Evolutionary conservation across 2,888 invertebrate genomes (phyloP).

Genomic region (Holacanthella duospinosa): DNA sequence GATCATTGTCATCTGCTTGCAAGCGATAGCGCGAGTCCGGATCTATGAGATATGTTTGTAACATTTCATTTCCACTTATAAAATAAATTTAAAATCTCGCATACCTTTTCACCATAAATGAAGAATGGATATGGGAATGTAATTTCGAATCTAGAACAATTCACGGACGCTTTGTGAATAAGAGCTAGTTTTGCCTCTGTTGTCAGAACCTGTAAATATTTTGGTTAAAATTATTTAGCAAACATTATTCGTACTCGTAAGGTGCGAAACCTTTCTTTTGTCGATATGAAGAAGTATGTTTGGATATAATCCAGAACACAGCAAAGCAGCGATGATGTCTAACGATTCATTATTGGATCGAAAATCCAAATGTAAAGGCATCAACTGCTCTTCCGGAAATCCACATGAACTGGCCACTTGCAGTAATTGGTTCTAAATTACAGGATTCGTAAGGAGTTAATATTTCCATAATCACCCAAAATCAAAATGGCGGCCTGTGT

Average conservation of each 20-base stretch:
- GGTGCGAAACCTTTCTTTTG: conserved; percentile 82
- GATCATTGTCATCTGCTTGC: conserved; percentile 94
- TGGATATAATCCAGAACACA: conserved; percentile 88
- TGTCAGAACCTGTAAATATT: conserved; percentile 62
- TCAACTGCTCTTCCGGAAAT: conserved; percentile 79
- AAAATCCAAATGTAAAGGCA: conserved; percentile 61
- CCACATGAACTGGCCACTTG: conserved; percentile 62
- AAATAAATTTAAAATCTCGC: conserved; percentile 11
- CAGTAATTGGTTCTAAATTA: conserved; percentile 52
- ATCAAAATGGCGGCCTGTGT: too few species aligned
- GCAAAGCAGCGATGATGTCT: conserved; percentile 71
- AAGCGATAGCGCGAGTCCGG: conserved; percentile 84
- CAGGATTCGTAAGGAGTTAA: neutral
- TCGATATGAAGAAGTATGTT: conserved; percentile 94
- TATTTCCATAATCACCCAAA: neutral
- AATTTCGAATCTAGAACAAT: conserved; percentile 72
- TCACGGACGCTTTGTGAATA: conserved; percentile 93
- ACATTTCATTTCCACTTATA: neutral
- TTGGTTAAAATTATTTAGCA: neutral
- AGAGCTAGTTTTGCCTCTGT: conserved; percentile 89
- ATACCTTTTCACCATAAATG: conserved; percentile 90
- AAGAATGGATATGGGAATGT: conserved; percentile 88
- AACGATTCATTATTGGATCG: conserved; percentile 64
- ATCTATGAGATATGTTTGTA: conserved; percentile 47
- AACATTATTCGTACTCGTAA: too few species aligned